These are phyloP conservation scores for Chrysolina haemoptera DNA, from an alignment of 2,888 invertebrate genomes.

Conservation along the genomic window DNA sequence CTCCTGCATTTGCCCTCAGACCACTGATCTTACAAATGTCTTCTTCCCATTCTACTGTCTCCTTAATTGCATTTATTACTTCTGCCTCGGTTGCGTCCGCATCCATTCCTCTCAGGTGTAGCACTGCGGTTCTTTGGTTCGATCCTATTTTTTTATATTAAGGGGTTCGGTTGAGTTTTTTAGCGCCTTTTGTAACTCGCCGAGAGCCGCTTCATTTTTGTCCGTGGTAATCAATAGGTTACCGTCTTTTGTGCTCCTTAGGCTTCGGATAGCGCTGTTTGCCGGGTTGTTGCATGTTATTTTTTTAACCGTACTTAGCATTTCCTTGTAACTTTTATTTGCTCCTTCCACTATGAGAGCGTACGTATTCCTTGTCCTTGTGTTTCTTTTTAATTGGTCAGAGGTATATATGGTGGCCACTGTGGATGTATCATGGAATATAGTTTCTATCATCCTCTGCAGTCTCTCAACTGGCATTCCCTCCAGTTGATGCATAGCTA, in stretches of 20 bases:
- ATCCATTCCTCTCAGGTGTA: background rate
- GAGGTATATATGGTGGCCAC: background rate
- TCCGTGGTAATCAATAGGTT: constrained; percentile 21
- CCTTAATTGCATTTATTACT: background rate
- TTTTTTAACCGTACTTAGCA: constrained; percentile 13
- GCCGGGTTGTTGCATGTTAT: background rate
- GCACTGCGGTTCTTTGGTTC: no score
- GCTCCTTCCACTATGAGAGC: constrained; percentile 3
- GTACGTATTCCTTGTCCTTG: background rate
- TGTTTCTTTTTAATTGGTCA: background rate
- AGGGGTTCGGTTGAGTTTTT: no score
- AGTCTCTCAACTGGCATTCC: background rate
- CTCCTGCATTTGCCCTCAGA: background rate
- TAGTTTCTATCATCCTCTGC: background rate
- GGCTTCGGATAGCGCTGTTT: background rate
- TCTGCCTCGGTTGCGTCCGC: background rate
- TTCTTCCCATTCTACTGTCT: background rate
- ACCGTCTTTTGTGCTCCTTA: constrained; percentile 28
- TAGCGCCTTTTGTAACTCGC: no score
- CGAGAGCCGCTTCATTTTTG: no score
- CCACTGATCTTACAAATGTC: background rate
- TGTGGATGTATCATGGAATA: background rate
- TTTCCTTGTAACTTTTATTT: constrained; percentile 21
- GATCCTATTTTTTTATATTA: no score
- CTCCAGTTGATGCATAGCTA: background rate